Evolutionary conservation across 2,888 invertebrate genomes (phyloP).

Genomic region (Diogma glabrata): DNA sequence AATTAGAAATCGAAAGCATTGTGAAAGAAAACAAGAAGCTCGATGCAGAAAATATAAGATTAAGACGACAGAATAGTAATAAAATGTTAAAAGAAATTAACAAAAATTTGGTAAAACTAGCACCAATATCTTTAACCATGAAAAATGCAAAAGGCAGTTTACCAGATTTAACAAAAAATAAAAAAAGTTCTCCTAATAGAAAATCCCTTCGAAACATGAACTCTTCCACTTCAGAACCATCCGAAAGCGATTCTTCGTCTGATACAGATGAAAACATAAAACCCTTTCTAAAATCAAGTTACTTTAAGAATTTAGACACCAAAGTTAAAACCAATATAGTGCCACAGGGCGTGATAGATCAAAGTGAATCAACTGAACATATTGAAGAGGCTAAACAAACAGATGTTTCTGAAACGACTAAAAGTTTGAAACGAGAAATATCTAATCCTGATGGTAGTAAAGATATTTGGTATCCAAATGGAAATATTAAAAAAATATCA

Average conservation of each 20-base stretch:
- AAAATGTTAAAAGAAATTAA: slow-evolving; percentile 68
- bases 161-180: not conserved
- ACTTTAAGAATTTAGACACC: too few relatives aligned
- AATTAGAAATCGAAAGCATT: slow-evolving; percentile 53
- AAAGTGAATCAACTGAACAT: not conserved
- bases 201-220: not conserved
- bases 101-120: slow-evolving; percentile 37
- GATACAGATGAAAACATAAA: not conserved
- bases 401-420: slow-evolving; percentile 1
- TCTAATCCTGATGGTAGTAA: slow-evolving; percentile 63
- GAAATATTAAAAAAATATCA: slow-evolving; percentile 59
- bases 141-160: not conserved
- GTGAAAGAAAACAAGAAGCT: slow-evolving; percentile 54
- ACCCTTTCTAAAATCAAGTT: too few relatives aligned
- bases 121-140: too few relatives aligned
- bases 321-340: too few relatives aligned
- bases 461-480: slow-evolving; percentile 76
- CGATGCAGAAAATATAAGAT: slow-evolving; percentile 45
- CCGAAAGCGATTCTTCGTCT: not conserved
- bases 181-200: not conserved
- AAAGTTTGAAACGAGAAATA: slow-evolving; percentile 40
- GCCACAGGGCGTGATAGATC: not conserved
- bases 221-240: not conserved
- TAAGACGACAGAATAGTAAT: slow-evolving; percentile 48
- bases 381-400: slow-evolving; percentile 7